These are phyloP conservation scores for Siphlonurus alternatus DNA, from an alignment of 2,888 invertebrate species.

Conservation along the genomic window DNA sequence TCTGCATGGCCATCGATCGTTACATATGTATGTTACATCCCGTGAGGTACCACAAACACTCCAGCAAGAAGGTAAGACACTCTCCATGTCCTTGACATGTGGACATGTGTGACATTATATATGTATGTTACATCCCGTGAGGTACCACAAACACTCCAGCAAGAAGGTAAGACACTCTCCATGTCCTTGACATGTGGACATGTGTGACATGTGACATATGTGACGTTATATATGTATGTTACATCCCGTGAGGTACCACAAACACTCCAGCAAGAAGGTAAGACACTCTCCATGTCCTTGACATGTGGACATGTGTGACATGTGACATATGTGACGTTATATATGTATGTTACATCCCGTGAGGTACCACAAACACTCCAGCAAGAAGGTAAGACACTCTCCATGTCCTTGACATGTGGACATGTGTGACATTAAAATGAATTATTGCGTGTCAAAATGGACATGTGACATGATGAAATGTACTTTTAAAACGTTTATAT, in stretches of 20 bases:
- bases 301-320: too few species aligned
- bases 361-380: constrained; percentile 69
- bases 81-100: neutral
- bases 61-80: constrained; percentile 64
- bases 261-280: constrained; percentile 79
- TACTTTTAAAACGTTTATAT: too few species aligned
- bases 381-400: constrained; percentile 62
- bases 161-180: constrained; percentile 50
- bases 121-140: constrained; percentile 65
- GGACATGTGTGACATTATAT: too few species aligned
- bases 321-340: too few species aligned
- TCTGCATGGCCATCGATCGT: constrained; percentile 80
- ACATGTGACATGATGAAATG: too few species aligned
- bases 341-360: constrained; percentile 70
- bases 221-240: constrained; percentile 72
- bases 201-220: too few species aligned
- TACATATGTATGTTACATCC: constrained; percentile 76
- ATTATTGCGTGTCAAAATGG: too few species aligned
- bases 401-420: too few species aligned
- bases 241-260: constrained; percentile 68
- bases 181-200: too few species aligned
- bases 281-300: too few species aligned
- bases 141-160: constrained; percentile 72
- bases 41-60: constrained; percentile 65
- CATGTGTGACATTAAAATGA: too few species aligned